These are phyloP conservation scores for Botia kubotai DNA, from an alignment of 2,797 vertebrate genomes.

Conservation along the genomic window DNA sequence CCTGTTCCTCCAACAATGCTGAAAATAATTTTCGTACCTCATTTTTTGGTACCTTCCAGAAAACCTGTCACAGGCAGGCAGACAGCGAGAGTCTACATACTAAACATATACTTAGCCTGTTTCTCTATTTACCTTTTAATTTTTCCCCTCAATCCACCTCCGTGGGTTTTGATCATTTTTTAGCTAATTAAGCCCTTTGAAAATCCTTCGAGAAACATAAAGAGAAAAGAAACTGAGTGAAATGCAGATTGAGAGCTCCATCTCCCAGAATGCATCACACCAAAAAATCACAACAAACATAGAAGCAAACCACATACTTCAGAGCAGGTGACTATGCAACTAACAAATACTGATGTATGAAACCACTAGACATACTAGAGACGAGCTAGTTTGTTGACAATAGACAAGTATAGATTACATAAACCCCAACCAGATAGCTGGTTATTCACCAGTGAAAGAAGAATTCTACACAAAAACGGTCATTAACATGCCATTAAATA, in stretches of 20 bases:
- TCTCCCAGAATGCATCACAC: slow-evolving; percentile 19
- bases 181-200: slow-evolving; percentile 65
- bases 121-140: slow-evolving; percentile 49
- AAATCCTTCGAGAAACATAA: slow-evolving; percentile 61
- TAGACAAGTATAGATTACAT: slow-evolving; percentile 44
- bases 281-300: neutral
- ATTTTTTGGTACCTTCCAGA: too few relatives aligned
- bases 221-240: slow-evolving; percentile 31
- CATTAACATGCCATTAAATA: neutral
- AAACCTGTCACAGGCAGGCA: too few relatives aligned
- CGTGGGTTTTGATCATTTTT: slow-evolving; percentile 59
- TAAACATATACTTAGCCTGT: slow-evolving; percentile 15
- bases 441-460: slow-evolving; percentile 1
- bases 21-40: too few relatives aligned
- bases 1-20: too few relatives aligned
- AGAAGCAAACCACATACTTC: neutral
- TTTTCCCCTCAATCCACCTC: slow-evolving; percentile 34
- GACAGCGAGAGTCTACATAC: neutral
- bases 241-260: slow-evolving; percentile 9
- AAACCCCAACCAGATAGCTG: slow-evolving; percentile 32
- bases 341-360: slow-evolving; percentile 37
- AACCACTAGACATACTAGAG: neutral
- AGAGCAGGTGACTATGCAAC: neutral
- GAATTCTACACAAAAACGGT: neutral
- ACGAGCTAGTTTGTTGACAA: slow-evolving; percentile 30